A percentile compares a stretch with the other conserved stretches of the same genome.
Evolutionary conservation across 2,797 vertebrate species (phyloP).

Genomic region (Bovichtus diacanthus): DNA sequence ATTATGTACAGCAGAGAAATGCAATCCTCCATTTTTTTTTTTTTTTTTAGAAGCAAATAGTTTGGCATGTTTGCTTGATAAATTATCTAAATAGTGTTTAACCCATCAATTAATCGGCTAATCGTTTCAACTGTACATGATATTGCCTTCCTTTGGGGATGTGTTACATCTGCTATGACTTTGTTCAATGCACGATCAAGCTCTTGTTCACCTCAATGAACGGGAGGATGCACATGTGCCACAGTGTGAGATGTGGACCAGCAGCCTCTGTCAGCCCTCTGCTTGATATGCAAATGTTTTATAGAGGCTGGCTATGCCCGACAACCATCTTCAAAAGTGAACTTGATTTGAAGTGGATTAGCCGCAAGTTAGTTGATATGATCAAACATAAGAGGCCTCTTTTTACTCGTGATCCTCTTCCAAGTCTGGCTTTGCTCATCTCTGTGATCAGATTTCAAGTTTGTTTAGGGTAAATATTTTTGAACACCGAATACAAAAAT

Average conservation of each 20-base stretch:
- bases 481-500: constrained; percentile 20
- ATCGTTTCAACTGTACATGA: not conserved
- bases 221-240: not conserved
- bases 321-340: constrained; percentile 48
- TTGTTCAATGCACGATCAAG: constrained; percentile 14
- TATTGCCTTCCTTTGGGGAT: not conserved
- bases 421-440: not conserved
- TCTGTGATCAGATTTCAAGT: constrained; percentile 2
- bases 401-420: constrained; percentile 25
- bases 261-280: constrained; percentile 24
- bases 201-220: constrained; percentile 23
- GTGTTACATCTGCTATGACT: not conserved
- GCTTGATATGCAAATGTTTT: constrained; percentile 55
- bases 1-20: not conserved
- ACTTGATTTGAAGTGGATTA: constrained; percentile 52
- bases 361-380: constrained; percentile 41
- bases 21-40: not conserved
- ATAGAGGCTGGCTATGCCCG: constrained; percentile 24
- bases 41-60: not conserved
- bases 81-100: not conserved
- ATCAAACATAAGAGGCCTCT: constrained; percentile 30
- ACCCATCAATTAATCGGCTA: not conserved
- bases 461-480: constrained; percentile 30
- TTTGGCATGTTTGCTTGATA: not conserved
- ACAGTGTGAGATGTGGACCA: constrained; percentile 19